Conservation (phyloP, 2,888 invertebrate genomes). For the Prosopocoilus inquinatus region DNA sequence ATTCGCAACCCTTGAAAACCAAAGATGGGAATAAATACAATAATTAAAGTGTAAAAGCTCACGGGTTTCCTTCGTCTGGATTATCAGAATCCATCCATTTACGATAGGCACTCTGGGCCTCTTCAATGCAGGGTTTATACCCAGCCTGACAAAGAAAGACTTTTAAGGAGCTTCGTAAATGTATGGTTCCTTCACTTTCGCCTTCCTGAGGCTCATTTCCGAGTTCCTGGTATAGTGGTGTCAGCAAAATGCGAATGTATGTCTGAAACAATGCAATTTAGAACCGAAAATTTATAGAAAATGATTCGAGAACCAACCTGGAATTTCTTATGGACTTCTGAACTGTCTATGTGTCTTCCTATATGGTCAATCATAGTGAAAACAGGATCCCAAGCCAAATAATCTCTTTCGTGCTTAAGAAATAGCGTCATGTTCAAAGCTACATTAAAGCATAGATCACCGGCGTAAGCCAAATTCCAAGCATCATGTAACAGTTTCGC, state of each 20-base stretch:
- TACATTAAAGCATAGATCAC: conserved; percentile 70
- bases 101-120: conserved; percentile 69
- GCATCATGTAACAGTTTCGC: conserved; percentile 76
- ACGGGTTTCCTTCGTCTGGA: conserved; percentile 81
- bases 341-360: conserved; percentile 69
- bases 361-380: conserved; percentile 82
- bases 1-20: conserved; percentile 59
- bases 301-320: conserved; percentile 54
- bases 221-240: conserved; percentile 71
- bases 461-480: conserved; percentile 76
- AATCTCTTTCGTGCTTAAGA: conserved; percentile 68
- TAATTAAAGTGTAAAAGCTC: conserved; percentile 44
- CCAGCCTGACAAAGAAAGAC: conserved; percentile 74
- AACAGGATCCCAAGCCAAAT: conserved; percentile 78
- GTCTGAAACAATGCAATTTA: conserved; percentile 52
- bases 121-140: conserved; percentile 73
- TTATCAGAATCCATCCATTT: conserved; percentile 73
- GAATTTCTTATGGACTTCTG: conserved; percentile 66
- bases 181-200: conserved; percentile 67
- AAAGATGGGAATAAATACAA: conserved; percentile 2
- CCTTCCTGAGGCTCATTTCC: conserved; percentile 54
- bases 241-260: conserved; percentile 66
- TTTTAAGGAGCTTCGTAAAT: conserved; percentile 66
- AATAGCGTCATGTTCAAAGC: conserved; percentile 80
- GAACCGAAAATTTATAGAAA: not conserved